Percentiles rank a stretch among this genome's conserved stretches.
Evolutionary conservation across 53 echinoderm and acorn worm genomes (phyloP).

Genomic region (Actinopyga echinites): DNA sequence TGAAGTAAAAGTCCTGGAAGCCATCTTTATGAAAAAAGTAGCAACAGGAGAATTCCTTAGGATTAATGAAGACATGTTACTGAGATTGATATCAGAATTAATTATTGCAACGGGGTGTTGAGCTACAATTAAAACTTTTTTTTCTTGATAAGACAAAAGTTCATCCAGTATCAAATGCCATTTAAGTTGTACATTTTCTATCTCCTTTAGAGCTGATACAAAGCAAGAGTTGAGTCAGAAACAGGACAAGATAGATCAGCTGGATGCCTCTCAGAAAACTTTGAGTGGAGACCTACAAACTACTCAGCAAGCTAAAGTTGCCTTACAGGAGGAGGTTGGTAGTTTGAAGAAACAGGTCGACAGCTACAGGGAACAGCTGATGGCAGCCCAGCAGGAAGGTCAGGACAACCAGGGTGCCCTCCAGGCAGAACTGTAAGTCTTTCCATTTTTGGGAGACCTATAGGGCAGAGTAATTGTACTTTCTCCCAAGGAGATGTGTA

Average conservation of each 20-base stretch:
- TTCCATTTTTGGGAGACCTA: background rate
- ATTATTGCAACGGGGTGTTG: no score
- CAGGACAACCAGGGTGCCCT: constrained; percentile 68
- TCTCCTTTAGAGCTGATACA: background rate
- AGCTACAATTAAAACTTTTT: no score
- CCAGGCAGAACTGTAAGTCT: constrained; percentile 81
- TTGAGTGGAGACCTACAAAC: constrained; percentile 21
- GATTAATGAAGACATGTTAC: no score
- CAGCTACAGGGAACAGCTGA: constrained; percentile 74
- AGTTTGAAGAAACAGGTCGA: constrained; percentile 75
- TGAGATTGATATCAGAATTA: no score
- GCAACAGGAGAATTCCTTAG: no score
- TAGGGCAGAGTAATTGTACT: no score
- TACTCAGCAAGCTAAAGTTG: constrained; percentile 46
- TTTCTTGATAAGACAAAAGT: no score
- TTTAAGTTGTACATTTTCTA: background rate
- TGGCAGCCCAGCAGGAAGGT: constrained; percentile 66
- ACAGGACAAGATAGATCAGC: constrained; percentile 27
- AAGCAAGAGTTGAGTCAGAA: constrained; percentile 45
- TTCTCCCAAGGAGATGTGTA: background rate
- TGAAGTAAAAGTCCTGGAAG: no score
- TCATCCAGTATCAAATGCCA: background rate
- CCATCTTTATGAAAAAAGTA: no score
- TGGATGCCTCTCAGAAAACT: constrained; percentile 29
- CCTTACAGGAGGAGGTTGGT: constrained; percentile 46